Percentiles rank a stretch among this genome's conserved stretches.
These are phyloP conservation scores for Ploceus nigricollis DNA, from an alignment of 2,113 vertebrate genomes.

Conservation along the genomic window DNA sequence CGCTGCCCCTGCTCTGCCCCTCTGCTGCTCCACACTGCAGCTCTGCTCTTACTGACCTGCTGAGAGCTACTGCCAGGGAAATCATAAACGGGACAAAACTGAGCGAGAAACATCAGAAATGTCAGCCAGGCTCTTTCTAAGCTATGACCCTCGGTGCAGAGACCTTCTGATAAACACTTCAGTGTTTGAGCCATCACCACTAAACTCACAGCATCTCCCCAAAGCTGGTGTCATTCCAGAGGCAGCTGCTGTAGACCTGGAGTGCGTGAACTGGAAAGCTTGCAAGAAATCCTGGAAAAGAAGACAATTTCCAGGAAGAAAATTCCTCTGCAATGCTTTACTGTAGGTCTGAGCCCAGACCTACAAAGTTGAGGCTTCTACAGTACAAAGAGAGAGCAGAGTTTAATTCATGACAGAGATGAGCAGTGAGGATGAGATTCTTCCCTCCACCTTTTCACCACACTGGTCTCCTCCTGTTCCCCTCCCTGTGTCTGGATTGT, in stretches of 20 bases:
- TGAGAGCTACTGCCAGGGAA: background rate
- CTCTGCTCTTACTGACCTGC: background rate
- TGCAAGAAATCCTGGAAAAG: background rate
- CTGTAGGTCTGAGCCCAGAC: background rate
- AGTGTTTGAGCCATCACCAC: background rate
- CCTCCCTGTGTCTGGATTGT: background rate
- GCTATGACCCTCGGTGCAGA: background rate
- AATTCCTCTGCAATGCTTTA: background rate
- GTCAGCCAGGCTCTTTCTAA: background rate
- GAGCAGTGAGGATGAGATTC: background rate
- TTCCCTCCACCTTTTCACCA: background rate
- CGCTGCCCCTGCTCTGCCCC: background rate
- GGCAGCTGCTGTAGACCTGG: background rate
- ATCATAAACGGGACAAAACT: background rate
- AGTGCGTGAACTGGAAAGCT: background rate
- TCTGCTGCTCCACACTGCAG: background rate
- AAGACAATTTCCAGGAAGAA: slow-evolving; percentile 7
- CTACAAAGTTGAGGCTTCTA: background rate
- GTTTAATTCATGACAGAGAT: background rate
- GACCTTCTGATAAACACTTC: background rate
- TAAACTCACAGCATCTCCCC: background rate
- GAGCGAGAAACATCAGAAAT: background rate
- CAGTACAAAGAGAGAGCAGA: background rate
- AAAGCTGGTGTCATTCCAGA: background rate
- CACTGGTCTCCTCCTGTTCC: background rate